A percentile compares a stretch with the other conserved stretches of the same genome.
Evolutionary conservation across 2,797 vertebrate species (phyloP).

Genomic region (Propithecus deckenii): DNA sequence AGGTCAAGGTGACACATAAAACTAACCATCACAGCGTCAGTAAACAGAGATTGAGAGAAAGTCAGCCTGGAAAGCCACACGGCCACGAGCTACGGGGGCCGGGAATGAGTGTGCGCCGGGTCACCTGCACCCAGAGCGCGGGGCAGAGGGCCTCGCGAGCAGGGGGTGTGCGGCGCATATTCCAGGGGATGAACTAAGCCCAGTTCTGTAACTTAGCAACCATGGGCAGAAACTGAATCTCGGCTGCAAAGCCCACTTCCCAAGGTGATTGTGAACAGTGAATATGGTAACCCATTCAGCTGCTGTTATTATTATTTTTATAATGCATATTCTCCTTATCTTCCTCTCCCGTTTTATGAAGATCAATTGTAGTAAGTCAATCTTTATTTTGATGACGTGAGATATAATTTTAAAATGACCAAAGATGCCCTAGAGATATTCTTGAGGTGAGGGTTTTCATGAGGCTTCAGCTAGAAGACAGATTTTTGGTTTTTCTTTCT

Average conservation of each 20-base stretch:
- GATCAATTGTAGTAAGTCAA: neutral
- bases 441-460: neutral
- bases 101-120: accelerated
- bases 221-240: neutral
- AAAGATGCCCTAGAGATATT: neutral
- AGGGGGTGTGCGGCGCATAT: neutral
- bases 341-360: neutral
- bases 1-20: neutral
- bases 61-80: neutral
- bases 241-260: neutral
- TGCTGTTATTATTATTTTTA: too few relatives aligned
- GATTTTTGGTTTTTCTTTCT: neutral
- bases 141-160: too few relatives aligned
- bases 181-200: too few relatives aligned
- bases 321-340: too few relatives aligned
- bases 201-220: neutral
- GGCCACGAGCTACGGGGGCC: too few relatives aligned
- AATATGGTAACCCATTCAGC: too few relatives aligned
- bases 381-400: neutral
- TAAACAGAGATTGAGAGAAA: neutral
- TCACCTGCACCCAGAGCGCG: accelerated
- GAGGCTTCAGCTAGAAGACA: neutral
- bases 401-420: neutral
- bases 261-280: neutral
- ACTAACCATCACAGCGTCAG: too few relatives aligned